Evolutionary conservation across 2,797 vertebrate species (phyloP).

Genomic region (Pipistrellus kuhlii): DNA sequence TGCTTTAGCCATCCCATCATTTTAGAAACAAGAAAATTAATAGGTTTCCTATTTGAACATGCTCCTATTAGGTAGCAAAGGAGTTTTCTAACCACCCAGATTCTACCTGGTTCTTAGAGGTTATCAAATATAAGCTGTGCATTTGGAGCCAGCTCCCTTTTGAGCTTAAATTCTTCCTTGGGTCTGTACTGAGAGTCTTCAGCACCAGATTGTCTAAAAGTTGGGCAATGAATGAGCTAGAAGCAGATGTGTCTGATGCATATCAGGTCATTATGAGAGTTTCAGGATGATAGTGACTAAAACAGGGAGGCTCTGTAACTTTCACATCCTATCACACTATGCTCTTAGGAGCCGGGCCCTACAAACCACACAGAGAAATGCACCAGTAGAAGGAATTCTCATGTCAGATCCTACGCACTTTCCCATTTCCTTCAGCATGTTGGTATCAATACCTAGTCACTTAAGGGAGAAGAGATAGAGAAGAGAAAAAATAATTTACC

Average conservation of each 20-base stretch:
- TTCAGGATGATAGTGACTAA: background rate
- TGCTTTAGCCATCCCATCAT: constrained; percentile 86
- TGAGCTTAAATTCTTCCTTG: background rate
- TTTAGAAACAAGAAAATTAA: constrained; percentile 84
- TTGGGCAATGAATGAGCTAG: background rate
- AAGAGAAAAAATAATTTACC: background rate
- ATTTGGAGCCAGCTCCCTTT: background rate
- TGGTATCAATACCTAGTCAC: background rate
- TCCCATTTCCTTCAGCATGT: background rate
- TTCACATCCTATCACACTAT: fast-evolving
- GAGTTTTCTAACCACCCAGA: constrained; percentile 85
- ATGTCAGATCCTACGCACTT: background rate
- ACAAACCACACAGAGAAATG: background rate
- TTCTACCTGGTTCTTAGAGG: constrained; percentile 86
- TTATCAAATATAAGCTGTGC: background rate
- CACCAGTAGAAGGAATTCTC: background rate
- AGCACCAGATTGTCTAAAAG: background rate
- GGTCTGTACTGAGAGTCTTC: background rate
- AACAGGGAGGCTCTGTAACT: no score
- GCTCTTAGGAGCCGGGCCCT: no score
- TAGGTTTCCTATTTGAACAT: constrained; percentile 86
- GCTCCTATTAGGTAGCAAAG: constrained; percentile 82
- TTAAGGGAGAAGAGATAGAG: background rate
- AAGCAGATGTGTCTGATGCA: background rate
- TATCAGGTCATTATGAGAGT: background rate